Conservation (phyloP, 30 jellyfish, hydroid and myxozoan species). For the Phacellophora camtschatica region DNA sequence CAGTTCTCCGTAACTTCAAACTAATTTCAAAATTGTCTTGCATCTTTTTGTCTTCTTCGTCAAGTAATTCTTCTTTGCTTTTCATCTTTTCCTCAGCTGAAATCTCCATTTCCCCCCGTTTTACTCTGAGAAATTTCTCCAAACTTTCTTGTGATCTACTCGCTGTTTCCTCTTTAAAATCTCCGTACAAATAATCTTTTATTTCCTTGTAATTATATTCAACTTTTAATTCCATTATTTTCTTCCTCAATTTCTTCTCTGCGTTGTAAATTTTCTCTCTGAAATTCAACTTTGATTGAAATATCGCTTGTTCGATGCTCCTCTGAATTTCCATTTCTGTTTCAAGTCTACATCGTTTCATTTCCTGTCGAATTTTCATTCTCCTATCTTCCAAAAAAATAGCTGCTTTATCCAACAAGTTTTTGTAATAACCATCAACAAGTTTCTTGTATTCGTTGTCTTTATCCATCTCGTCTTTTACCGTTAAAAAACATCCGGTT, state of each 20-base stretch:
- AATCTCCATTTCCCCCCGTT: not conserved
- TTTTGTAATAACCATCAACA: not conserved
- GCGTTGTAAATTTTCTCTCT: conserved; percentile 30
- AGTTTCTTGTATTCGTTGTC: too few species aligned
- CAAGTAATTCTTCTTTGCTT: not conserved
- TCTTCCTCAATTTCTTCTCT: not conserved
- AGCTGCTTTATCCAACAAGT: conserved; percentile 4
- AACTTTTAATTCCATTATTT: not conserved
- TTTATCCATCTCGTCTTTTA: too few species aligned
- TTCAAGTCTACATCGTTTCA: conserved; percentile 35
- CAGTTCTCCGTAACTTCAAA: too few species aligned
- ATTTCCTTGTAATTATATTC: not conserved
- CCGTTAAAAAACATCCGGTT: too few species aligned
- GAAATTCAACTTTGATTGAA: conserved; percentile 35
- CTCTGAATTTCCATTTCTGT: conserved; percentile 33
- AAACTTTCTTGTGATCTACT: not conserved
- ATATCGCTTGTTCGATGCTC: conserved; percentile 8
- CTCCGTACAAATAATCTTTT: not conserved
- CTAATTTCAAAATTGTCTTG: not conserved
- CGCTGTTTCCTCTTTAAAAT: not conserved
- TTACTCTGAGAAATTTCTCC: not conserved
- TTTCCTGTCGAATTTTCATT: conserved; percentile 32
- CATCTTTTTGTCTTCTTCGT: not conserved
- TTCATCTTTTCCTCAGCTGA: not conserved
- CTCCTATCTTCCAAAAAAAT: conserved; percentile 38